Conservation (phyloP, 2,113 vertebrate species). For the Dascyllus trimaculatus region DNA sequence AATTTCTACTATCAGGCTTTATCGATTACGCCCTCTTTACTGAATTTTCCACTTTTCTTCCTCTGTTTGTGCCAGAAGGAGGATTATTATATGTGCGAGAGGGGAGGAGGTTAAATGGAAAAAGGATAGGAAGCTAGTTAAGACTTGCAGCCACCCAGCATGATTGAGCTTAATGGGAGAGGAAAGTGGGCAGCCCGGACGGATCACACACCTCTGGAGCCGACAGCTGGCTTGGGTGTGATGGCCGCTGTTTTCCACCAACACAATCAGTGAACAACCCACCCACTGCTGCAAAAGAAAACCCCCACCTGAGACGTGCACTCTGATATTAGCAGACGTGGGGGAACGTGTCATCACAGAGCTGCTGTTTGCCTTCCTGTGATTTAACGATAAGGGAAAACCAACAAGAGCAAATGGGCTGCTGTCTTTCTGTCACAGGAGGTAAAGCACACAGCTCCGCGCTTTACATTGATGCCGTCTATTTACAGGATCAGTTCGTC, state of each 20-base stretch:
- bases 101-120: slow-evolving; percentile 52
- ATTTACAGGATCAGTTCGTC: background rate
- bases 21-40: background rate
- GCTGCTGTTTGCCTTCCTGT: slow-evolving; percentile 1
- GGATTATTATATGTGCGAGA: slow-evolving; percentile 37
- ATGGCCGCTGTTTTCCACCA: slow-evolving; percentile 36
- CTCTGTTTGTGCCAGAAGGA: slow-evolving; percentile 28
- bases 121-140: slow-evolving; percentile 48
- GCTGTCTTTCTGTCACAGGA: background rate
- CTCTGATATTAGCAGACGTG: slow-evolving; percentile 3
- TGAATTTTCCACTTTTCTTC: background rate
- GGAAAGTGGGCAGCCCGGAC: slow-evolving; percentile 64
- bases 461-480: background rate
- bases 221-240: slow-evolving; percentile 39
- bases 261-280: slow-evolving; percentile 55
- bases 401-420: slow-evolving; percentile 7
- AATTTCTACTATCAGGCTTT: background rate
- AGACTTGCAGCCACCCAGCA: slow-evolving; percentile 52
- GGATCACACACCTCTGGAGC: slow-evolving; percentile 53
- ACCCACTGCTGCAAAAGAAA: slow-evolving; percentile 24
- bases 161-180: slow-evolving; percentile 70
- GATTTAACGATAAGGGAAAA: slow-evolving; percentile 10
- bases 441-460: background rate
- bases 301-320: slow-evolving; percentile 32
- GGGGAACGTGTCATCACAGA: slow-evolving; percentile 14